Evolutionary conservation across 2,797 vertebrate species (phyloP).

Genomic region (Gila robusta): DNA sequence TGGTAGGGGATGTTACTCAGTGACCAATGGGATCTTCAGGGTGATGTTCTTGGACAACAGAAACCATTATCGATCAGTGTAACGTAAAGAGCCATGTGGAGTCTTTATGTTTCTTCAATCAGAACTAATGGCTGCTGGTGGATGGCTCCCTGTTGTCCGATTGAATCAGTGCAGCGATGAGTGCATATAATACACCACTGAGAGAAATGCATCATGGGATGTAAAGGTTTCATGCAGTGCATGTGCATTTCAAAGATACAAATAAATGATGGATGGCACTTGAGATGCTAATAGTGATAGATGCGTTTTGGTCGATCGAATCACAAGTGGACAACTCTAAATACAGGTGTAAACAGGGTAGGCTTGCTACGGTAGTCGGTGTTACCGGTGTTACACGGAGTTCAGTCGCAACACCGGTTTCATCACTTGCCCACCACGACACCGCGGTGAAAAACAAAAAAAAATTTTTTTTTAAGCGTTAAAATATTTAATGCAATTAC

Average conservation of each 20-base stretch:
- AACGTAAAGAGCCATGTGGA: slow-evolving; percentile 2
- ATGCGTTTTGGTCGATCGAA: no score
- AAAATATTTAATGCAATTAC: no score
- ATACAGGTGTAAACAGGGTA: no score
- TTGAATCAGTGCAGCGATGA: not conserved
- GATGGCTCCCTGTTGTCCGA: slow-evolving; percentile 28
- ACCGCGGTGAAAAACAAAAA: no score
- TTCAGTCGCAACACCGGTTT: no score
- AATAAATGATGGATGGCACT: not conserved
- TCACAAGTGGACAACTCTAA: no score
- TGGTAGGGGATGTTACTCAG: slow-evolving; percentile 8
- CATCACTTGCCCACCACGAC: no score
- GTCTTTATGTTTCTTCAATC: slow-evolving; percentile 11
- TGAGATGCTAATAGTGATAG: not conserved
- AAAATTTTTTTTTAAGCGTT: no score
- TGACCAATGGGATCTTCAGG: slow-evolving; percentile 31
- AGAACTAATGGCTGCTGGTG: slow-evolving; percentile 3
- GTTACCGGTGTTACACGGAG: no score
- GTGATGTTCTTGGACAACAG: slow-evolving; percentile 24
- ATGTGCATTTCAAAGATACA: not conserved
- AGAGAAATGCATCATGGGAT: slow-evolving; percentile 27
- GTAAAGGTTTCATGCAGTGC: slow-evolving; percentile 18
- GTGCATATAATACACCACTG: not conserved
- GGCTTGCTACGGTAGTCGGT: no score
- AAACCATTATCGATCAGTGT: slow-evolving; percentile 17